A percentile compares a stretch with the other conserved stretches of the same genome.
Conservation (phyloP, 2,113 vertebrate species). For the Vireo altiloquus region DNA sequence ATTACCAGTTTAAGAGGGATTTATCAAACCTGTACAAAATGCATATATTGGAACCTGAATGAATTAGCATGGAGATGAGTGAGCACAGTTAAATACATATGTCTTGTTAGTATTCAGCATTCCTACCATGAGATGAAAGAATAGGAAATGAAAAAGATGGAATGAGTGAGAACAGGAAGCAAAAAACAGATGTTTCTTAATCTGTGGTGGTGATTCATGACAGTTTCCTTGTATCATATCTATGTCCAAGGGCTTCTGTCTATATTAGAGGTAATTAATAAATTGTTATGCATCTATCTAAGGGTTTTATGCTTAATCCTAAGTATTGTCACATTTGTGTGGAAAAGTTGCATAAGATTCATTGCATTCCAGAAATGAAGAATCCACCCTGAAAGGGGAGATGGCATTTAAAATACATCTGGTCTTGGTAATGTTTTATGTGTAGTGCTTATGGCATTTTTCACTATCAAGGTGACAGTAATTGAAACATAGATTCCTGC, state of each 20-base stretch:
- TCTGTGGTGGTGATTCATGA: neutral
- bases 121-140: neutral
- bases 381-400: neutral
- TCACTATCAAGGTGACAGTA: conserved; percentile 56
- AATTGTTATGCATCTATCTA: neutral
- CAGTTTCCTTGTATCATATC: neutral
- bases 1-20: conserved; percentile 9
- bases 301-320: neutral
- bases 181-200: neutral
- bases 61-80: neutral
- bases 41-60: neutral
- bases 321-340: neutral
- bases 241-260: neutral
- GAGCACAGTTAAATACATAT: neutral
- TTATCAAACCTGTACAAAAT: conserved; percentile 16
- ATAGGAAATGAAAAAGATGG: neutral
- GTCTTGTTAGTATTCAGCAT: neutral
- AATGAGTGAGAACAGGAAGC: neutral
- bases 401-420: conserved; percentile 14
- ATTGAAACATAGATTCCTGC: conserved; percentile 44
- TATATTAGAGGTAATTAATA: neutral
- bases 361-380: neutral
- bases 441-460: conserved; percentile 15
- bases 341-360: neutral
- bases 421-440: conserved; percentile 35